Percentiles rank a stretch among this genome's conserved stretches.
These are phyloP conservation scores for Leucophenga montana DNA, from an alignment of 2,888 invertebrate genomes.

Conservation along the genomic window DNA sequence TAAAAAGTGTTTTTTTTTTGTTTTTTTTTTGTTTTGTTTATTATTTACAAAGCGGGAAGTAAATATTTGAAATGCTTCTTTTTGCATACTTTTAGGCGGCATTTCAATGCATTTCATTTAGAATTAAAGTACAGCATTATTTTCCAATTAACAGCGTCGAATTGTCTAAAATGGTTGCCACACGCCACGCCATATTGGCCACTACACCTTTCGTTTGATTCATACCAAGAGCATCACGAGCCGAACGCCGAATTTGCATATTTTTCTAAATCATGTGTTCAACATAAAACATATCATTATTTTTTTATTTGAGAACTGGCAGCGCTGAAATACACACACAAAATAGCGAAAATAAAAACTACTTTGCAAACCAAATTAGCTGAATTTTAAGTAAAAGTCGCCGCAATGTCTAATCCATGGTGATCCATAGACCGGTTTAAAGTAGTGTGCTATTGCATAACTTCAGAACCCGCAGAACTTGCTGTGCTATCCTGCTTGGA, in stretches of 20 bases:
- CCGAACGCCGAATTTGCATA: neutral
- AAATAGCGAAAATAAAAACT: no score
- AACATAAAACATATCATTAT: neutral
- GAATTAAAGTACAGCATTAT: no score
- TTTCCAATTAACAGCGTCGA: neutral
- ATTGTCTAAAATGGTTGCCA: no score
- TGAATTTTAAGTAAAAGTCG: slow-evolving; percentile 16
- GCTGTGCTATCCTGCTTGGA: neutral
- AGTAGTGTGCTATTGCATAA: slow-evolving; percentile 9
- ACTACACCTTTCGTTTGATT: no score
- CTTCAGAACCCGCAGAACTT: neutral
- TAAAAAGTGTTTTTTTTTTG: neutral
- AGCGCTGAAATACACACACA: neutral
- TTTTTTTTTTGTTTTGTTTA: no score
- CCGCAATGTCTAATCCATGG: slow-evolving; percentile 5
- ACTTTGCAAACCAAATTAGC: slow-evolving; percentile 13
- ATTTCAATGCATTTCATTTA: neutral
- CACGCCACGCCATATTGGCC: no score
- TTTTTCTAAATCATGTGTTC: neutral
- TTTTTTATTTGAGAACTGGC: neutral
- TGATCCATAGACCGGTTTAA: neutral
- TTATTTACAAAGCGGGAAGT: neutral
- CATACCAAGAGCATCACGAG: no score
- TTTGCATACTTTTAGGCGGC: slow-evolving; percentile 30
- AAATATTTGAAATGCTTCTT: neutral